These are phyloP conservation scores for Drosophila acutilabella DNA, from an alignment of 2,888 invertebrate species.

Conservation along the genomic window DNA sequence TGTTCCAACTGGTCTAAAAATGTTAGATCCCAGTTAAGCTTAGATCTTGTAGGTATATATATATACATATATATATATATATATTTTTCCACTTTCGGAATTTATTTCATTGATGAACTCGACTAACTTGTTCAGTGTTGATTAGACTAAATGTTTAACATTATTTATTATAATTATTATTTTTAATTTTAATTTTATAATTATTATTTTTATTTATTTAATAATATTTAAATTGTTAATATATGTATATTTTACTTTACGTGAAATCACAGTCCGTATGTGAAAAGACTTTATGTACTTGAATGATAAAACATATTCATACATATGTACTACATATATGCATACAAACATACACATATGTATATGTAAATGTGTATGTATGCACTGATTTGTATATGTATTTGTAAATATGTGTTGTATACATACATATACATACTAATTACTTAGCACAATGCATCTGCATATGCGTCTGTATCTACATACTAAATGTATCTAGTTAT, in stretches of 20 bases:
- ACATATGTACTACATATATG: too few species aligned
- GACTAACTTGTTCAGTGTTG: constrained; percentile 24
- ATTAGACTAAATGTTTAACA: constrained; percentile 41
- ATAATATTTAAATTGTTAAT: constrained; percentile 28
- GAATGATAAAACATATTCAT: constrained; percentile 62
- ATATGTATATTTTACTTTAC: constrained; percentile 78
- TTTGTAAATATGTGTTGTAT: constrained; percentile 29
- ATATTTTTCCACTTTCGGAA: constrained; percentile 1
- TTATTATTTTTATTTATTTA: constrained; percentile 31
- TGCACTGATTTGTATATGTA: constrained; percentile 7
- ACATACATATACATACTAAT: constrained; percentile 19
- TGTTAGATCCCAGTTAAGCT: constrained; percentile 36
- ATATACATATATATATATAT: constrained; percentile 13
- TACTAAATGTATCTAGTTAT: constrained; percentile 5
- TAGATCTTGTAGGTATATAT: constrained; percentile 10
- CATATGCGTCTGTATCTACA: constrained; percentile 32
- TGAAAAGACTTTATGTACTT: constrained; percentile 84
- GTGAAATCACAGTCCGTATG: constrained; percentile 85
- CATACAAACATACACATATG: constrained; percentile 21
- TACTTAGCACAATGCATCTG: constrained; percentile 10
- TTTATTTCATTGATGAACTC: constrained; percentile 18
- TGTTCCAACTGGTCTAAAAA: constrained; percentile 40
- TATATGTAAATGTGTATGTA: constrained; percentile 11
- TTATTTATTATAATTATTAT: constrained; percentile 28
- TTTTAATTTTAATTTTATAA: constrained; percentile 23